Evolutionary conservation across 2,888 invertebrate genomes (phyloP).

Genomic region (Linyphia triangularis): DNA sequence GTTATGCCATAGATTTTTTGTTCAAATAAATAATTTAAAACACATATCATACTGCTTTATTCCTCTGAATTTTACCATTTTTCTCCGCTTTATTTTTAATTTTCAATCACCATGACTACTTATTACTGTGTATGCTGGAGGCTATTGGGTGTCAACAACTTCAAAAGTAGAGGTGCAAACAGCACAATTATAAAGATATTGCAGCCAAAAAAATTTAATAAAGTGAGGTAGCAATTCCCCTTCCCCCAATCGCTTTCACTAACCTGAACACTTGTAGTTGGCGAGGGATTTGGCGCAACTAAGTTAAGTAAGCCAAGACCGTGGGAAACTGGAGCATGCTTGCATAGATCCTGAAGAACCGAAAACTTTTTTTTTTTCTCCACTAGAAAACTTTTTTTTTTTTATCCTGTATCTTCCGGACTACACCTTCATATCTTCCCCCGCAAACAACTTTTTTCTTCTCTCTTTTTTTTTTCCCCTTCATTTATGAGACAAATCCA

Average conservation of each 20-base stretch:
- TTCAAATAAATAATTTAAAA: too few species aligned
- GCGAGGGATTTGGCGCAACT: background rate
- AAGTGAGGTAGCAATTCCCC: background rate
- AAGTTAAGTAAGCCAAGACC: background rate
- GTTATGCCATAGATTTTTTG: too few species aligned
- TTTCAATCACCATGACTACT: too few species aligned
- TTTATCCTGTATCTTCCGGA: background rate
- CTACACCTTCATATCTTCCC: slow-evolving; percentile 13
- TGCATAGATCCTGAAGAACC: background rate
- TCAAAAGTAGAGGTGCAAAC: too few species aligned
- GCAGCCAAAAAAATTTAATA: background rate
- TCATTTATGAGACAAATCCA: slow-evolving; percentile 5
- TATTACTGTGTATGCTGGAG: too few species aligned
- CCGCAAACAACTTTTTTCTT: background rate
- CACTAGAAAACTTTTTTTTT: background rate
- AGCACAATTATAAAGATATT: too few species aligned
- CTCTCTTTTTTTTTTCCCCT: background rate
- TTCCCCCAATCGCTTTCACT: too few species aligned
- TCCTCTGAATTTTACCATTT: too few species aligned
- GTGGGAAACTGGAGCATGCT: background rate
- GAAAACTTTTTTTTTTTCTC: background rate
- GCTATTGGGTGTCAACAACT: too few species aligned
- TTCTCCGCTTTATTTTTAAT: too few species aligned
- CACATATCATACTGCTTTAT: too few species aligned
- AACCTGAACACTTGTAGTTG: background rate